Evolutionary conservation across 2,888 invertebrate species (phyloP).

Genomic region (Drosophila siamana): DNA sequence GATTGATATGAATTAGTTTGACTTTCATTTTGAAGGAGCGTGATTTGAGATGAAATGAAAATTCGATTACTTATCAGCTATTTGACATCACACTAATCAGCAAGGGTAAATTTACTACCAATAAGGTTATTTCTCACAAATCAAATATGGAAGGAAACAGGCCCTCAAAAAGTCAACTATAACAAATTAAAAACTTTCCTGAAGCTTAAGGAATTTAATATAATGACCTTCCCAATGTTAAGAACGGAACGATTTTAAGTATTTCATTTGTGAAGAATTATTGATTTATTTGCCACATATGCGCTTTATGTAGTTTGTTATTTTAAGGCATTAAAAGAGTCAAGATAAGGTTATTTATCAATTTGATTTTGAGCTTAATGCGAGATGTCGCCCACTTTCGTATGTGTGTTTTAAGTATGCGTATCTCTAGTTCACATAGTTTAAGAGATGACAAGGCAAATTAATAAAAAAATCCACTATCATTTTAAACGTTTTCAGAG

Average conservation of each 20-base stretch:
- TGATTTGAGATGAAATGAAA: slow-evolving; percentile 32
- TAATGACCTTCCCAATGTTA: not conserved
- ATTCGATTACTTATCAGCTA: slow-evolving; percentile 19
- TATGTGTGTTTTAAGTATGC: not conserved
- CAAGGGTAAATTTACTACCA: slow-evolving; percentile 1
- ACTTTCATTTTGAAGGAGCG: slow-evolving; percentile 31
- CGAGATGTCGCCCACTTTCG: not conserved
- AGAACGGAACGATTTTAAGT: not conserved
- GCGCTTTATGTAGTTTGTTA: not conserved
- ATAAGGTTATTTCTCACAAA: not conserved
- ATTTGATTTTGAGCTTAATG: not conserved
- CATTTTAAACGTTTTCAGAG: slow-evolving; percentile 24
- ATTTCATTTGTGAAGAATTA: not conserved
- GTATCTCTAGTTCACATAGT: slow-evolving; percentile 16
- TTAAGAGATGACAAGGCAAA: slow-evolving; percentile 21
- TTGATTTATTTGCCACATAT: not conserved
- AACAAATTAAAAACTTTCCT: not conserved
- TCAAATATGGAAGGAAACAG: not conserved
- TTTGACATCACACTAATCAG: slow-evolving; percentile 39
- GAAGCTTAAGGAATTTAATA: not conserved
- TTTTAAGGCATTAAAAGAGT: not conserved
- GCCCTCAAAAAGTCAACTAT: not conserved
- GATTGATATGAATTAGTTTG: not conserved
- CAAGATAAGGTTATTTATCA: slow-evolving; percentile 58
- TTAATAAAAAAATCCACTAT: slow-evolving; percentile 29